Conservation (phyloP, 2,113 vertebrate species). For the Pygoscelis antarcticus region DNA sequence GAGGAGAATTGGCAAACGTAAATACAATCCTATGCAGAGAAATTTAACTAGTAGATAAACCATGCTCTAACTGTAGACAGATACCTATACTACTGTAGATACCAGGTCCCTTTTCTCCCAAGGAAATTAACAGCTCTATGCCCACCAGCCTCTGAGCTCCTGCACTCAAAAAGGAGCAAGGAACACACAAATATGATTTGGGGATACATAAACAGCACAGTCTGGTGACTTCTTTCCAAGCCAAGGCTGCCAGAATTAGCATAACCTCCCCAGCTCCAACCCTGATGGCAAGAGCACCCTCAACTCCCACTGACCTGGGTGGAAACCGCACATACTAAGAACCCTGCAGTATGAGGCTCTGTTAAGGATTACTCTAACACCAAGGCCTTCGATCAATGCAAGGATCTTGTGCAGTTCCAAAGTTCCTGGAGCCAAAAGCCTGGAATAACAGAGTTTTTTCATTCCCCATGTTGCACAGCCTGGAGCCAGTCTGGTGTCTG, state of each 20-base stretch:
- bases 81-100: neutral
- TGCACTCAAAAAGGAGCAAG: neutral
- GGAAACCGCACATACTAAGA: neutral
- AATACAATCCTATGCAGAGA: neutral
- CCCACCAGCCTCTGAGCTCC: neutral
- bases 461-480: neutral
- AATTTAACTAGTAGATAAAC: neutral
- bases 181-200: neutral
- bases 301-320: neutral
- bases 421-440: neutral
- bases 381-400: neutral
- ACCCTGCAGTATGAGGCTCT: neutral
- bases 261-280: neutral
- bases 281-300: neutral
- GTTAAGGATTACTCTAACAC: neutral
- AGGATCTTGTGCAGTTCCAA: neutral
- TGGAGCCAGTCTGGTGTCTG: neutral
- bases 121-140: neutral
- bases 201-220: neutral
- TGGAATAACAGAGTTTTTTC: neutral
- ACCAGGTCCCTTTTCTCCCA: neutral
- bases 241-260: neutral
- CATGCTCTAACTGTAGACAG: neutral
- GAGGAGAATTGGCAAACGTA: neutral
- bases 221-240: neutral